These are phyloP conservation scores for Noctilio leporinus DNA, from an alignment of 2,113 vertebrate genomes.

Conservation along the genomic window DNA sequence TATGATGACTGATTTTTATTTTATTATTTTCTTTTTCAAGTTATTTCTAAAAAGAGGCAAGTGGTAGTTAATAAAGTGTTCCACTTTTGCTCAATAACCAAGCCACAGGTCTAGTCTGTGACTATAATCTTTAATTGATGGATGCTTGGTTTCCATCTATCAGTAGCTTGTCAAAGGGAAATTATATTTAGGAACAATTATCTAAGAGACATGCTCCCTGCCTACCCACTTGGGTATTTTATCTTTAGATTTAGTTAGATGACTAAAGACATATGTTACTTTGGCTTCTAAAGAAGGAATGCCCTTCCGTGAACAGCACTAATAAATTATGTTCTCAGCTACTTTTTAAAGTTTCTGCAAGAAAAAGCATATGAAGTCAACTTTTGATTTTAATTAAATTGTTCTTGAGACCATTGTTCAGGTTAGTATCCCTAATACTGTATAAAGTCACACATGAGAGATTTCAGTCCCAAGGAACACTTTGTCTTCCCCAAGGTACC, in stretches of 20 bases:
- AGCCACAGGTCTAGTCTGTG: background rate
- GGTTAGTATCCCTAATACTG: background rate
- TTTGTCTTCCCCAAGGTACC: background rate
- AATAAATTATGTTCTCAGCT: background rate
- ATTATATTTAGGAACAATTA: constrained; percentile 57
- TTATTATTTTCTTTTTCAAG: constrained; percentile 39
- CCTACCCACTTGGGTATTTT: constrained; percentile 35
- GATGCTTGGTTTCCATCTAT: constrained; percentile 55
- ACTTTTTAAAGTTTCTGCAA: background rate
- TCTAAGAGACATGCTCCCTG: constrained; percentile 29
- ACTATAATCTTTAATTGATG: constrained; percentile 49
- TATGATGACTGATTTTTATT: constrained; percentile 29
- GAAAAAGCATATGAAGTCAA: constrained; percentile 2
- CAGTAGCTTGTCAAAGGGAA: constrained; percentile 41
- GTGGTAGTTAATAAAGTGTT: background rate
- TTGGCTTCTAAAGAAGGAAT: constrained; percentile 46
- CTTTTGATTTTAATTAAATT: constrained; percentile 36
- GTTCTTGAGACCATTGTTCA: background rate
- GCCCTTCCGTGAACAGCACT: background rate
- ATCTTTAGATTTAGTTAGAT: constrained; percentile 53
- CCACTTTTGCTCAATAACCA: background rate
- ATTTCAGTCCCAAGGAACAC: background rate
- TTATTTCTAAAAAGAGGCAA: constrained; percentile 36
- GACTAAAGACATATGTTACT: constrained; percentile 25
- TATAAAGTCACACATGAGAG: background rate